Percentiles rank a stretch among this genome's conserved stretches.
These are phyloP conservation scores for Protaetia brevitarsis DNA, from an alignment of 1,140 invertebrate species.

Conservation along the genomic window DNA sequence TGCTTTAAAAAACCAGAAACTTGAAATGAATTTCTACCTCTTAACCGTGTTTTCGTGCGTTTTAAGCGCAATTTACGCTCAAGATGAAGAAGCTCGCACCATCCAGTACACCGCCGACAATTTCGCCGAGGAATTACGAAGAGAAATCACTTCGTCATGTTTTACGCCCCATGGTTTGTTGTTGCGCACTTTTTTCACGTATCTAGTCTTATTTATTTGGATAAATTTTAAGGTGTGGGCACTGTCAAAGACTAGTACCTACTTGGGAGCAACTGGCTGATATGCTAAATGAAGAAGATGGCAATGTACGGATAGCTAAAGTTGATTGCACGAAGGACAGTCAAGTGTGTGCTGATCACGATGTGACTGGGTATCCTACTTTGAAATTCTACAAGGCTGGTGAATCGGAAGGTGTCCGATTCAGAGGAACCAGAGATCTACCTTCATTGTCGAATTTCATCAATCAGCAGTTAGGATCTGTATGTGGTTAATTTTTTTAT, in stretches of 20 bases:
- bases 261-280: constrained; percentile 72
- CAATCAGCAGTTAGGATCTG: constrained; percentile 62
- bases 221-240: constrained; percentile 64
- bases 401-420: constrained; percentile 60
- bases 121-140: constrained; percentile 58
- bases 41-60: background rate
- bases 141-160: constrained; percentile 73
- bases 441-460: constrained; percentile 70
- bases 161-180: constrained; percentile 72
- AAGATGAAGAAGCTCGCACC: constrained; percentile 46
- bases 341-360: constrained; percentile 66
- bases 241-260: constrained; percentile 65
- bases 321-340: constrained; percentile 76
- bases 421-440: constrained; percentile 68
- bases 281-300: constrained; percentile 62
- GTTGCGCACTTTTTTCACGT: background rate
- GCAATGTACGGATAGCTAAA: constrained; percentile 64
- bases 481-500: constrained; percentile 26
- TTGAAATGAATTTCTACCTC: constrained; percentile 7
- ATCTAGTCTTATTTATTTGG: constrained; percentile 25
- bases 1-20: too few species aligned
- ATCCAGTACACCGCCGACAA: constrained; percentile 50
- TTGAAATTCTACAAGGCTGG: constrained; percentile 73
- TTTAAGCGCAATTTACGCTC: constrained; percentile 11
- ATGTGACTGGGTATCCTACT: constrained; percentile 67